Evolutionary conservation across 2,797 vertebrate genomes (phyloP).

Genomic region (Nannoperca australis): DNA sequence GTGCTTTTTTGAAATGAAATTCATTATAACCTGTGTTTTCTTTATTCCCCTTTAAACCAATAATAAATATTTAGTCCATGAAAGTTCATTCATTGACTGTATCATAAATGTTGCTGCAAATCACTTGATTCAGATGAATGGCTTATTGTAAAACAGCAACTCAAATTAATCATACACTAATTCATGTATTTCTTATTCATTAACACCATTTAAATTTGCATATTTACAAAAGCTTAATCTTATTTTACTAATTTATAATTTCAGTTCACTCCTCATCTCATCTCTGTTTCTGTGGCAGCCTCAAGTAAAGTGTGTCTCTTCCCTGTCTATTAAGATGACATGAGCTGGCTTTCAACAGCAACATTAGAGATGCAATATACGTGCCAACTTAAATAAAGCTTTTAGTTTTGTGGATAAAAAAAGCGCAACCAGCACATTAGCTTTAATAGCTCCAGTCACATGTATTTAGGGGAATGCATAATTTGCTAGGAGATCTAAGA

Average conservation of each 20-base stretch:
- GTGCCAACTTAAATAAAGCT: conserved; percentile 56
- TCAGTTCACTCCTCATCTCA: conserved; percentile 14
- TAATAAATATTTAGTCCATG: not conserved
- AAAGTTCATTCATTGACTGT: not conserved
- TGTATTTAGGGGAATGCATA: conserved; percentile 56
- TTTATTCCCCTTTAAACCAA: not conserved
- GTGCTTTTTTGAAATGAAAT: not conserved
- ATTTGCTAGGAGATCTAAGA: conserved; percentile 49
- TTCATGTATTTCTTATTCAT: conserved; percentile 50
- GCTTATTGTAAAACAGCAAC: not conserved
- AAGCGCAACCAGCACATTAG: conserved; percentile 52
- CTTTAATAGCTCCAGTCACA: conserved; percentile 60
- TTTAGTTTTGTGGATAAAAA: conserved; percentile 41
- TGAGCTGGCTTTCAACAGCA: conserved; percentile 33
- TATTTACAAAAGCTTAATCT: conserved; percentile 27
- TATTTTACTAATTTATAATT: conserved; percentile 42
- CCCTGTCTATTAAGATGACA: conserved; percentile 36
- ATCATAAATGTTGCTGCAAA: not conserved
- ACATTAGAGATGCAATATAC: conserved; percentile 53
- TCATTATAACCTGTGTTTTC: not conserved
- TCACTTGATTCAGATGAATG: conserved; percentile 1
- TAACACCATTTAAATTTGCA: conserved; percentile 43
- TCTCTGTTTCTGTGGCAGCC: conserved; percentile 32
- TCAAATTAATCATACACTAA: conserved; percentile 28
- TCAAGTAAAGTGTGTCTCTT: conserved; percentile 19